Conservation (phyloP, 2,113 vertebrate genomes). For the Otis tarda region DNA sequence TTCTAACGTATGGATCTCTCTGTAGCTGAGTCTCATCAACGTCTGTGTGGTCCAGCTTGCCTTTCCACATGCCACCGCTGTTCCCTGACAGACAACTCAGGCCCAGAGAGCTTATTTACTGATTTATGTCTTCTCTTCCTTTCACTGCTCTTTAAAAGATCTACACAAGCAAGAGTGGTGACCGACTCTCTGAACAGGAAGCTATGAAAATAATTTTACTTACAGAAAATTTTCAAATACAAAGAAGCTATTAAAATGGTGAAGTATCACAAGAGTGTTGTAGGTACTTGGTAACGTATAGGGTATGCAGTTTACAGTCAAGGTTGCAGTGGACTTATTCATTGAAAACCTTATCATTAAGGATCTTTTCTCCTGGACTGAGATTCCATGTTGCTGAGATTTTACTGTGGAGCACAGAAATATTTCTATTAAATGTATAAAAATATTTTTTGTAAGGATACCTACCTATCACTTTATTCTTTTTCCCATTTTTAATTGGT, state of each 20-base stretch:
- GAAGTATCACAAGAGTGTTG: neutral
- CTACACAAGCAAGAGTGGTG: neutral
- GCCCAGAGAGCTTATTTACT: neutral
- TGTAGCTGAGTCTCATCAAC: neutral
- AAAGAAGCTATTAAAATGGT: neutral
- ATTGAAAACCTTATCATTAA: neutral
- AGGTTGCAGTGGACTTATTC: neutral
- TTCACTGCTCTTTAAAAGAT: neutral
- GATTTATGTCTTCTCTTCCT: neutral
- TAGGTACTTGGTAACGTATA: neutral
- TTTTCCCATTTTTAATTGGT: constrained; percentile 95
- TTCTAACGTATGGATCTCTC: neutral
- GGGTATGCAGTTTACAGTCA: neutral
- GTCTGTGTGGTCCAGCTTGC: neutral
- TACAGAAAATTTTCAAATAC: neutral
- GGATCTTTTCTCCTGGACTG: neutral
- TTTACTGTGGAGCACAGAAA: neutral
- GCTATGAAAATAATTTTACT: neutral
- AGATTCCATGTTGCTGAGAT: neutral
- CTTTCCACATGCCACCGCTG: neutral
- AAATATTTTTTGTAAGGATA: neutral
- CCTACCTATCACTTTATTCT: constrained; percentile 98
- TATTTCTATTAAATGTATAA: neutral
- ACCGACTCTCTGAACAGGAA: neutral
- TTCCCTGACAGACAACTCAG: neutral